A percentile compares a stretch with the other conserved stretches of the same genome.
Conservation (phyloP, 37 sponge, comb jelly and placozoan genomes). For the Diacarnus erythraeanus region DNA sequence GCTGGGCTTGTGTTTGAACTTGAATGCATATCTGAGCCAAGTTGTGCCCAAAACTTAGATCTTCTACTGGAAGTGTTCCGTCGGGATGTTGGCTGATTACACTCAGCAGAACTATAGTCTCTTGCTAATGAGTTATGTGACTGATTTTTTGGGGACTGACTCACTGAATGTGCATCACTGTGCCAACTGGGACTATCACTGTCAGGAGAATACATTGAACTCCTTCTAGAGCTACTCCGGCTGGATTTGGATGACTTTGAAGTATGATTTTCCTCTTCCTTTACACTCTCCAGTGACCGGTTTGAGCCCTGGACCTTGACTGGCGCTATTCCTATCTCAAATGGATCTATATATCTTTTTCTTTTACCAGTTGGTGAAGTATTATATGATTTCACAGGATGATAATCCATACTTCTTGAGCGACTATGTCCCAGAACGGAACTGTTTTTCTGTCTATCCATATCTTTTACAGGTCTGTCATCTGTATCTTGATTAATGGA, state of each 20-base stretch:
- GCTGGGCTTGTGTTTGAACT: neutral
- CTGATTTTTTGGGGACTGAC: neutral
- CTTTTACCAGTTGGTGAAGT: neutral
- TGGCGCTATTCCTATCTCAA: neutral
- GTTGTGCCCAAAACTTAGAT: neutral
- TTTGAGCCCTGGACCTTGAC: neutral
- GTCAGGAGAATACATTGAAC: neutral
- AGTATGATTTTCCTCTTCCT: neutral
- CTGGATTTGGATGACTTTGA: neutral
- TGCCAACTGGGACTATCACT: neutral
- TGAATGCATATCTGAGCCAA: neutral
- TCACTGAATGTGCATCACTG: neutral
- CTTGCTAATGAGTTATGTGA: neutral
- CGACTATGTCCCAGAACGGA: too few species aligned
- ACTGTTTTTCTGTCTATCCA: too few species aligned
- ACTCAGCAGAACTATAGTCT: neutral
- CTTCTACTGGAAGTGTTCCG: neutral
- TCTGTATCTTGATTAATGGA: too few species aligned
- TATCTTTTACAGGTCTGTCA: too few species aligned
- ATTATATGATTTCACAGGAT: neutral
- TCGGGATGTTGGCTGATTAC: neutral
- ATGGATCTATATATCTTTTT: neutral
- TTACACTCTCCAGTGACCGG: neutral
- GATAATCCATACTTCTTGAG: constrained; percentile 17
- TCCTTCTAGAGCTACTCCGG: neutral